Base-by-base conservation (phyloP, 2,113 vertebrate species). In the Bos indicus region DNA sequence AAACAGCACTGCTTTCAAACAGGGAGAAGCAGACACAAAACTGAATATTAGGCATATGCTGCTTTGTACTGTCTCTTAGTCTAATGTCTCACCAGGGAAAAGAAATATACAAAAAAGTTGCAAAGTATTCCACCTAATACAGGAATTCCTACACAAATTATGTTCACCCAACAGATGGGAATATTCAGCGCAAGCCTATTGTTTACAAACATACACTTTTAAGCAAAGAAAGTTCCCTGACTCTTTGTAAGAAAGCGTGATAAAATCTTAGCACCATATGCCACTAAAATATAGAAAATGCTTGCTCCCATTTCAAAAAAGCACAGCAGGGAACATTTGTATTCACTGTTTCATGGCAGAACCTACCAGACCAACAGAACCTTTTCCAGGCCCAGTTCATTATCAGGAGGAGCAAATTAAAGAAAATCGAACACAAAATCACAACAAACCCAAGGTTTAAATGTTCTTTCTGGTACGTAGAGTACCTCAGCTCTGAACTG, bases 21-120 rank as follows among this genome's bases (percentile, higher is more conserved):
- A 92, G 74, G 64, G 93, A 95, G 96, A 98, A 97, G 91, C 81
- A 98, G 97, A 97, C 57, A 86, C 67, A 95, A 91, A 95, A 80
- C 8, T 81, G 91, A 59, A 93, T 88, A 96, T 97, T 86, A 96
- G 93, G 97, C 98, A 94, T 91, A 95, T 94, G 98, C 93, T 98
- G 96, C 82, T 97, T 94, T 30, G 67, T 88, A 89, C 95, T 46
- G n/a, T 96, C 96, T 97, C 94, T 87, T 56, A 95, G 90, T 95
- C 92, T 95, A 97, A 98, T 91, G 96, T 97, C 97, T 97, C 97
- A 95, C 89, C 11, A 93, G 95, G 97, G 94, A 96, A 96, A 97
- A 98, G 21, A 80, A 94, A 86, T 36, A 54, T 0, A 23, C 95
- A 93, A 48, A 78, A 78, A 95, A 94, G 78, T 96, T 96, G 81